These are phyloP conservation scores for Charina bottae DNA, from an alignment of 2,113 vertebrate genomes.

Conservation along the genomic window DNA sequence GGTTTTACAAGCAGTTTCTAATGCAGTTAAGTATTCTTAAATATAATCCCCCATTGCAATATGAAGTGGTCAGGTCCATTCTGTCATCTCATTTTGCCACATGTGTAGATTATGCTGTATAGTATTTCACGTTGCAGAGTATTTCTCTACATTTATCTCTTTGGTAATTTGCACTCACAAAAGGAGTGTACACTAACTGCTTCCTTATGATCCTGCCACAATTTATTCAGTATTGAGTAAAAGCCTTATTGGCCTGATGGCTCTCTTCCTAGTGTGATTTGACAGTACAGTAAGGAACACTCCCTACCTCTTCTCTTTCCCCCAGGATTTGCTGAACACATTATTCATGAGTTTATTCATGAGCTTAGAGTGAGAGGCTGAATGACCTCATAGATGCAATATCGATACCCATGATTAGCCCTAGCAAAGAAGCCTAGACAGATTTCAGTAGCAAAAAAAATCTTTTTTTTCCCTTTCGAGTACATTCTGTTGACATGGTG, in stretches of 20 bases:
- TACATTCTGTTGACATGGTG: background rate
- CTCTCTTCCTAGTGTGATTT: background rate
- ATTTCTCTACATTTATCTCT: background rate
- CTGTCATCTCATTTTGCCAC: background rate
- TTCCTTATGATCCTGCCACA: background rate
- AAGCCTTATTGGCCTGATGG: background rate
- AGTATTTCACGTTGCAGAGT: background rate
- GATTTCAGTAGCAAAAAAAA: background rate
- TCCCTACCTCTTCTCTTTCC: background rate
- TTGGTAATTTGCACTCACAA: background rate
- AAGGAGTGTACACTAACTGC: background rate
- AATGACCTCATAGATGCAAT: background rate
- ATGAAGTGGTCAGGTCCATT: background rate
- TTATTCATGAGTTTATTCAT: background rate
- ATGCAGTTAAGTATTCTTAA: background rate
- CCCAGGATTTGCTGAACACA: background rate
- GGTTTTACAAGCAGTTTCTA: background rate
- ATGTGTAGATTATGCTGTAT: background rate
- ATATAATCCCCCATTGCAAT: background rate
- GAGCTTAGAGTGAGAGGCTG: background rate
- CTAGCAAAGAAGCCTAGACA: background rate
- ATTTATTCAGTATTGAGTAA: background rate
- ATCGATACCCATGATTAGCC: background rate
- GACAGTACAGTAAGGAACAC: background rate
- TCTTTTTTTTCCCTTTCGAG: background rate